Percentiles rank a stretch among this genome's conserved stretches.
These are phyloP conservation scores for Rhombomys opimus DNA, from an alignment of 2,113 vertebrate species.

Conservation along the genomic window DNA sequence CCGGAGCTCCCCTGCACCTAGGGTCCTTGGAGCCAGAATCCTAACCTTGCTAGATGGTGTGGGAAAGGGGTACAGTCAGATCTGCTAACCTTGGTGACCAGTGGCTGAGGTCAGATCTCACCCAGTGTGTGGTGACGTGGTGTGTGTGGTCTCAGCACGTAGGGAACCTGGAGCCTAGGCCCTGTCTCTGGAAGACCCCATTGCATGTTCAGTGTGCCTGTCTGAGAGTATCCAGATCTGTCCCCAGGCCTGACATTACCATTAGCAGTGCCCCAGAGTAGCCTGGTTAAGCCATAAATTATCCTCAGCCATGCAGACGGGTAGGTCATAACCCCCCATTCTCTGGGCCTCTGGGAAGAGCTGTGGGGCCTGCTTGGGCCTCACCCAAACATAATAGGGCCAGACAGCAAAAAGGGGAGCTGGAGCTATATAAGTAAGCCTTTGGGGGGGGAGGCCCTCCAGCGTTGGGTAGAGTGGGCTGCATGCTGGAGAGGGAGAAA, in stretches of 20 bases:
- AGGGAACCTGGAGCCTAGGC: not conserved
- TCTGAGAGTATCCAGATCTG: not conserved
- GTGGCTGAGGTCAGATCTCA: not conserved
- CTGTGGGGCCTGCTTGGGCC: conserved; percentile 17
- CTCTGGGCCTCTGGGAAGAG: not conserved
- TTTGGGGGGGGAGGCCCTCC: not conserved
- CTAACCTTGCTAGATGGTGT: not conserved
- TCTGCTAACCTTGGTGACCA: not conserved
- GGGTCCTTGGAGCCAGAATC: not conserved
- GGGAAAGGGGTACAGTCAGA: not conserved
- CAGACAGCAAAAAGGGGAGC: conserved; percentile 42
- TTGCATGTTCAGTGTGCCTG: not conserved
- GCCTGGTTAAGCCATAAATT: not conserved
- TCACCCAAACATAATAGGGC: conserved; percentile 27
- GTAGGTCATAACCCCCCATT: not conserved
- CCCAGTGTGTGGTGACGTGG: not conserved
- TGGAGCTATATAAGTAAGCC: conserved; percentile 71
- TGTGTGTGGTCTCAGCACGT: not conserved
- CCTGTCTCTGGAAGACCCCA: not conserved
- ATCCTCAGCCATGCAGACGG: not conserved
- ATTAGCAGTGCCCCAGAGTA: not conserved
- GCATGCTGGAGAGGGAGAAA: conserved; percentile 45
- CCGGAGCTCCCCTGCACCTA: not conserved
- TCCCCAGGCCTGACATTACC: not conserved
- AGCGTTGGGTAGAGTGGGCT: not conserved